phyloP scores from a whole-genome alignment of 2,888 invertebrate species.

The Pseudeuparius sepicola region DNA sequence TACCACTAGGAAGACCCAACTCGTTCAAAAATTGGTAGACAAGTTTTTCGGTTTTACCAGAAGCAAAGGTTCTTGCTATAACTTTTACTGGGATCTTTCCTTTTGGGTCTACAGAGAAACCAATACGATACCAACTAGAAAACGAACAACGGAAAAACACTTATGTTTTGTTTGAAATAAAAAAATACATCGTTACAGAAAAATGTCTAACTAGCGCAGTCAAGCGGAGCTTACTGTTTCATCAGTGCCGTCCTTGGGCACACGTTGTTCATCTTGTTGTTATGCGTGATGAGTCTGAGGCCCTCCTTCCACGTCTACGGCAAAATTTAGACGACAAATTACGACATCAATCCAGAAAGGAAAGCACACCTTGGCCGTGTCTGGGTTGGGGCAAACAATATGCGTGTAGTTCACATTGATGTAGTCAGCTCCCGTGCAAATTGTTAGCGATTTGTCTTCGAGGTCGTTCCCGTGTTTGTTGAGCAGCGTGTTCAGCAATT shows the following conservation, averaged over 20 bases:
- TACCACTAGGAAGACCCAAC: slow-evolving; percentile 85
- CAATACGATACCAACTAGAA: slow-evolving; percentile 96
- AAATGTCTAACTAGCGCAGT: slow-evolving; percentile 1
- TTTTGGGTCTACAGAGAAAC: slow-evolving; percentile 85
- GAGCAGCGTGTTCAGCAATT: slow-evolving; percentile 63
- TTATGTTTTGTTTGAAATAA: no score
- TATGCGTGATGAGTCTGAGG: slow-evolving; percentile 84
- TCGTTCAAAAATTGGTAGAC: slow-evolving; percentile 95
- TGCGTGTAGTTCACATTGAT: slow-evolving; percentile 98
- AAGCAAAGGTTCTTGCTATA: slow-evolving; percentile 94
- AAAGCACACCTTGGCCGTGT: slow-evolving; percentile 82
- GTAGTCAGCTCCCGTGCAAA: slow-evolving; percentile 97
- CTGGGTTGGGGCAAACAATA: slow-evolving; percentile 87
- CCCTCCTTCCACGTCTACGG: slow-evolving; percentile 84
- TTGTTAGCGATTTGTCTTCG: slow-evolving; percentile 90
- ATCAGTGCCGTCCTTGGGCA: slow-evolving; percentile 91
- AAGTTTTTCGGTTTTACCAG: slow-evolving; percentile 98
- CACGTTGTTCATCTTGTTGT: slow-evolving; percentile 92
- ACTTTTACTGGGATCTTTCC: slow-evolving; percentile 96
- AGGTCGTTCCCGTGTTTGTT: slow-evolving; percentile 70
- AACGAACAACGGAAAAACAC: not conserved
- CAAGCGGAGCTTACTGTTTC: slow-evolving; percentile 90
- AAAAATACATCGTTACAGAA: no score
- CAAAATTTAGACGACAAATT: no score
- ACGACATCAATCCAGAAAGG: no score